Base-by-base conservation (phyloP, 2,113 vertebrate genomes). In the Eira barbara region DNA sequence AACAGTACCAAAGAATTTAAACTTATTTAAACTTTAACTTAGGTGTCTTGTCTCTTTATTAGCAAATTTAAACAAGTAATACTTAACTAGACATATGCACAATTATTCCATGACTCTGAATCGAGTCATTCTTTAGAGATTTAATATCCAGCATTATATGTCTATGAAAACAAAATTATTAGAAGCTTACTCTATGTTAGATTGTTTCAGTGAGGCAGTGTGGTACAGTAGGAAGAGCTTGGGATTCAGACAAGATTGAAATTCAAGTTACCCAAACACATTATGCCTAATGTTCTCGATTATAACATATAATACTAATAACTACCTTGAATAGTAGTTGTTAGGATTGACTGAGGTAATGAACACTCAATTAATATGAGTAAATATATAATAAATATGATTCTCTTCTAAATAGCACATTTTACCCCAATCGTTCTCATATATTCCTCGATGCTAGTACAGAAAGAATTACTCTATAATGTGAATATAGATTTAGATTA, bases 41-140 rank as follows among this genome's bases (percentile, higher is more conserved):
- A 90, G 36, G 39, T 61, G 4, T 67, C 63, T 94, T 80, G 31
- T 71, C 20, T 96, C 67, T 91, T 36, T 47, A 86, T 25, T 93
- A 95, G 89, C 7, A 91, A 96, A 85, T 29, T 80, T 87, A 95
- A 63, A 92, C 52, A 95, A 92, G 2, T 80, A 82, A 93, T 63
- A 82, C 21, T 87, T 95, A 89, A n/a, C 21, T 65, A 39, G 3
- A 80, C 2, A 89, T 73, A 90, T 3, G 8, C 9, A 76, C 11
- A 91, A 80, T 86, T 78, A 47, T 47, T 92, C 67, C 4, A 94
- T 85, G 63, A 90, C 55, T 94, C 42, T 96, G 63, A 97, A 74
- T 18, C 74, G 65, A 96, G 71, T 86, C 29, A 36, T 49, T 12
- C 49, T 95, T 89, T 80, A 84, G 65, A 93, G 36, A 92, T 76